A percentile compares a stretch with the other conserved stretches of the same genome.
Evolutionary conservation across 35 echinoderm and acorn worm species (phyloP).

Genomic region (Anneissia japonica): DNA sequence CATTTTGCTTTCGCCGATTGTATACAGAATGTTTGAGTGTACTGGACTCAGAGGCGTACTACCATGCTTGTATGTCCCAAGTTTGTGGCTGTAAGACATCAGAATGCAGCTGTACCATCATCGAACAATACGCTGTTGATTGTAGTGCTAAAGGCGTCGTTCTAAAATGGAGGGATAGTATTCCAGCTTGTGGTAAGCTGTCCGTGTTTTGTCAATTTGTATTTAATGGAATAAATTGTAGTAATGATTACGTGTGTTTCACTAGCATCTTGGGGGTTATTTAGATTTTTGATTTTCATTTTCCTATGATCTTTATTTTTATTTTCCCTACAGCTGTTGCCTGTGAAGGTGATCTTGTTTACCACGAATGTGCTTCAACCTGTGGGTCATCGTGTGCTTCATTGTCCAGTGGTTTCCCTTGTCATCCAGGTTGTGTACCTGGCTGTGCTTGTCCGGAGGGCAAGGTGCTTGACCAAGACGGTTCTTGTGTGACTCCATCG

Average conservation of each 20-base stretch:
- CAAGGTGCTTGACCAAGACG: neutral
- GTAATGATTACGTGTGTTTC: too few species aligned
- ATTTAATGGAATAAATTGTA: too few species aligned
- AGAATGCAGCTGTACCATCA: neutral
- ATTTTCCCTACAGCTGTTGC: neutral
- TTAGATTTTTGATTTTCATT: too few species aligned
- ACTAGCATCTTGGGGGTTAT: too few species aligned
- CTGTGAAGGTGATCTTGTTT: neutral
- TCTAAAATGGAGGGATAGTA: neutral
- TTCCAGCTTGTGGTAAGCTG: neutral
- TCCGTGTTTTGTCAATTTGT: neutral
- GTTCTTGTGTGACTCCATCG: neutral
- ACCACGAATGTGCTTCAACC: neutral
- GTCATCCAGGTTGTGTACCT: neutral
- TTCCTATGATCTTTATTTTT: neutral
- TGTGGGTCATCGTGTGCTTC: neutral
- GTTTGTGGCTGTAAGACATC: neutral
- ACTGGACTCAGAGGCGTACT: neutral
- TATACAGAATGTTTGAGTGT: neutral
- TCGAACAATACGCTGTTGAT: neutral
- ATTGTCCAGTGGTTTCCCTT: neutral
- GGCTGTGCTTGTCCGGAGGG: conserved; percentile 3
- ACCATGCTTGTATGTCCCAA: neutral
- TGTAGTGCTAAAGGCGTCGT: neutral
- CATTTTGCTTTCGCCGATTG: neutral